Evolutionary conservation across 1,140 invertebrate species (phyloP), one percentile per base, ranked within the genome.

Genomic region (Aphidius ervi): DNA sequence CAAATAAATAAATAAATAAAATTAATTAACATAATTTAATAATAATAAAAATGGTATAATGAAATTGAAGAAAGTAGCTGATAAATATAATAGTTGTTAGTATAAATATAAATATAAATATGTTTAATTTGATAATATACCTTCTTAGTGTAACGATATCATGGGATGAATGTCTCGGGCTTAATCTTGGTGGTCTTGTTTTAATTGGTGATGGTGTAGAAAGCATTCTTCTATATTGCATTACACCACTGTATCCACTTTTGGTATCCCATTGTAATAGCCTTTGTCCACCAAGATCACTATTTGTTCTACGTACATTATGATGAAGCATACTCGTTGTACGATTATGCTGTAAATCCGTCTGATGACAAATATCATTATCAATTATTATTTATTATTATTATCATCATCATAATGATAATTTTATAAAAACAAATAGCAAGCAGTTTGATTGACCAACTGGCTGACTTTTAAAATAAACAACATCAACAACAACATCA

Each of bases 161-260:
- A 67, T 76, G 74, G 68, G 76, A 76, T 65, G 73, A 76, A 61
- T 81, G 81, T 58, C 80, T 74, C 39, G 80, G 81, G 69, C 81
- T 84, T 31, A 78, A 64, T 56, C 80, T 74, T 45, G 83, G 82
- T 9, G 82, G 81, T 59, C 84, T 75, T 8, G 78, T 76, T 65
- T 84, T 85, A 53, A 86, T 83, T 10, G 86, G 85, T 41, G 85
- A 83, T 5, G 86, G 84, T 9, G 83, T 85, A 16, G 84, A 85
- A 73, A 87, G 81, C 81, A 84, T 81, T 68, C 82, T 73, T 58
- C 77, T 73, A 56, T 76, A 76, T 68, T 74, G 74, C 47, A 70
- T 62, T 62, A 63, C 55, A 64, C 70, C 68, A 64, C 68, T 65
- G 68, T 84, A 82, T 41, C 79, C 76, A 31, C 2, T 31, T 20